These are phyloP conservation scores for Bufo gargarizans DNA, from an alignment of 2,113 vertebrate species.

Conservation along the genomic window DNA sequence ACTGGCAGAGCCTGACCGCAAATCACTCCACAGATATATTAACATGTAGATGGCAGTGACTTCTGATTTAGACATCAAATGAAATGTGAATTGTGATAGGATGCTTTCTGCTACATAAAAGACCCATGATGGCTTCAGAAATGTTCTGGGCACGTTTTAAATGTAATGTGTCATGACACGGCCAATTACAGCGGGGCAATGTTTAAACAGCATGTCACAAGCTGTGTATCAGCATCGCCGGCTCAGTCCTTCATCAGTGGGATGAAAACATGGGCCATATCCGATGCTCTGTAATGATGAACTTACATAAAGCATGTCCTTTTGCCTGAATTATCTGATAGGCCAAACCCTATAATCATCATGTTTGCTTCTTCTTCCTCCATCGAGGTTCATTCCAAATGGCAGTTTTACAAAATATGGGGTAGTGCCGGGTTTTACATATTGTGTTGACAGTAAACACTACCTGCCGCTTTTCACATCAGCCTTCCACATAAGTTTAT, in stretches of 20 bases:
- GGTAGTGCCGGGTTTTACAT: constrained; percentile 40
- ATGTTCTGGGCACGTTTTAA: constrained; percentile 85
- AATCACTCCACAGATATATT: constrained; percentile 26
- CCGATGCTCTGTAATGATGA: constrained; percentile 73
- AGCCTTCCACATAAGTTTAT: constrained; percentile 1
- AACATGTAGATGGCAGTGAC: constrained; percentile 63
- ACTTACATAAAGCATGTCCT: constrained; percentile 75
- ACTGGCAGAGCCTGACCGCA: constrained; percentile 24
- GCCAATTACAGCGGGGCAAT: constrained; percentile 87
- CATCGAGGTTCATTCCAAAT: constrained; percentile 33
- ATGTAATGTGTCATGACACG: constrained; percentile 90
- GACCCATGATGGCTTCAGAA: constrained; percentile 86
- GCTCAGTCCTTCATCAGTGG: constrained; percentile 80
- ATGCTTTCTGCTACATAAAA: constrained; percentile 80
- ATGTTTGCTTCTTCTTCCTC: not conserved
- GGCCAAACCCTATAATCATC: constrained; percentile 55
- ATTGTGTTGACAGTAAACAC: constrained; percentile 56
- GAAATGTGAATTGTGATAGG: constrained; percentile 70
- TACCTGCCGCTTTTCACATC: constrained; percentile 8
- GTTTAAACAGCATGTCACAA: constrained; percentile 93
- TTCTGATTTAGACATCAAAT: constrained; percentile 68
- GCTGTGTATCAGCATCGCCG: constrained; percentile 89
- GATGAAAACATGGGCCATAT: constrained; percentile 78
- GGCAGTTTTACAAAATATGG: constrained; percentile 46
- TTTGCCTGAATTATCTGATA: constrained; percentile 57